Base-by-base conservation (phyloP, 2,113 vertebrate genomes). In the Agelaius tricolor region DNA sequence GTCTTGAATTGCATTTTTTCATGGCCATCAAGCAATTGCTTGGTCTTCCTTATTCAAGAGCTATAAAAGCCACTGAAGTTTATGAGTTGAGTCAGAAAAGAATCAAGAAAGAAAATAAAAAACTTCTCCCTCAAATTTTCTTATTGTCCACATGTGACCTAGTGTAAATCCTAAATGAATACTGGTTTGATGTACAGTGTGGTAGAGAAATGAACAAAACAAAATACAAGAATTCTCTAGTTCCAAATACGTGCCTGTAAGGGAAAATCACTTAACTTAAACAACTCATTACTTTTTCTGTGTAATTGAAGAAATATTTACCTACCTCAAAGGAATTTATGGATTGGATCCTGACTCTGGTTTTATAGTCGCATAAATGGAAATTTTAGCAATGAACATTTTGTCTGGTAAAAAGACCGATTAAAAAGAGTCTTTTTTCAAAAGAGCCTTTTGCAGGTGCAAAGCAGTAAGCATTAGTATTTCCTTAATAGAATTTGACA, bases 291-390 rank as follows among this genome's bases (percentile, higher is more conserved):
- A 72, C 43, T 30, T 78, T 46, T 87, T 63, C 63, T 78, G 7
- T 74, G 57, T 78, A 81, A 81, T 18, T 33, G 35, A 84, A 91
- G 37, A 90, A 95, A 62, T 84, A 82, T 94, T 84, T 81, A 87
- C 68, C 55, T 88, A 74, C 52, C 91, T 94, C 76, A 73, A 46
- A 89, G 31, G 76, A 92, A 69, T 81, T 92, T 68, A 75, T 44
- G 20, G 73, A 67, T 72, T 84, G 51, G 30, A 80, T 77, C 47
- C 69, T 39, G 57, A 74, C 55, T 84, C 51, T 43, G 47, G 54
- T 78, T 87, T 95, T 94, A 62, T 62, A 52, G 59, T 67, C 74
- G 28, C 21, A 54, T 80, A 91, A 84, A 76, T 41, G 47, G 26
- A 58, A 84, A 65, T 87, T 86, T 90, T 84, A 87, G 24, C 51